Evolutionary conservation across 1,140 invertebrate species (phyloP).

Genomic region (Gonatopus flavifemur): DNA sequence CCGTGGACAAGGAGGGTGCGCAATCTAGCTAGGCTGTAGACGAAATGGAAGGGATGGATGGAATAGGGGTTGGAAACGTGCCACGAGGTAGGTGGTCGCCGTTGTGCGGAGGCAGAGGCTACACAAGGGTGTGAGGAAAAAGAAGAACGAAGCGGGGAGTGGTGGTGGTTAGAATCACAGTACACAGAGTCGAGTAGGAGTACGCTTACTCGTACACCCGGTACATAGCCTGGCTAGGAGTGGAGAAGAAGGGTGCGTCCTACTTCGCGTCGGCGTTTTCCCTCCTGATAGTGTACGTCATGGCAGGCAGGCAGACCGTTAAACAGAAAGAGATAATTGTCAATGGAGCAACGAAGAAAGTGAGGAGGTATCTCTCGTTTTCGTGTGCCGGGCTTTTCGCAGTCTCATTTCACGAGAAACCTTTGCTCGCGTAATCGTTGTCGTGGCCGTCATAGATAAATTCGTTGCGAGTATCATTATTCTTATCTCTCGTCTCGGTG

Average conservation of each 20-base stretch:
- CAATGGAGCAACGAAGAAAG: constrained; percentile 17
- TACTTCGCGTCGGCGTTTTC: constrained; percentile 44
- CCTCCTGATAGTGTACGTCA: constrained; percentile 26
- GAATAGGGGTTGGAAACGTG: neutral
- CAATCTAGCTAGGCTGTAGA: too few species aligned
- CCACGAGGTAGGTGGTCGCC: constrained; percentile 15
- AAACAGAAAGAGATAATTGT: constrained; percentile 6
- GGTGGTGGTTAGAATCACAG: constrained; percentile 26
- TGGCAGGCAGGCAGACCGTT: constrained; percentile 1
- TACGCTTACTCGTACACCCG: constrained; percentile 27
- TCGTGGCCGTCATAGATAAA: too few species aligned
- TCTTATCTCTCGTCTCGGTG: too few species aligned
- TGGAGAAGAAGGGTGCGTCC: constrained; percentile 50
- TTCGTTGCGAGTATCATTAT: too few species aligned
- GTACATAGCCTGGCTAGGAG: constrained; percentile 26
- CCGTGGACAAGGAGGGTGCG: constrained; percentile 7
- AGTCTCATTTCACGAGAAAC: constrained; percentile 31
- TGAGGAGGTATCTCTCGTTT: constrained; percentile 26
- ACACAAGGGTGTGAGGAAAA: neutral
- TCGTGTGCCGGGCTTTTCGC: constrained; percentile 26
- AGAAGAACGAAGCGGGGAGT: constrained; percentile 3
- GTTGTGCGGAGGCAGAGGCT: constrained; percentile 10
- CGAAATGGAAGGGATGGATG: neutral
- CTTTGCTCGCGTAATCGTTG: constrained; percentile 22
- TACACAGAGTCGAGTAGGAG: constrained; percentile 26